These are phyloP conservation scores for Gandaritis pyraliata DNA, from an alignment of 2,888 invertebrate genomes.

Conservation along the genomic window DNA sequence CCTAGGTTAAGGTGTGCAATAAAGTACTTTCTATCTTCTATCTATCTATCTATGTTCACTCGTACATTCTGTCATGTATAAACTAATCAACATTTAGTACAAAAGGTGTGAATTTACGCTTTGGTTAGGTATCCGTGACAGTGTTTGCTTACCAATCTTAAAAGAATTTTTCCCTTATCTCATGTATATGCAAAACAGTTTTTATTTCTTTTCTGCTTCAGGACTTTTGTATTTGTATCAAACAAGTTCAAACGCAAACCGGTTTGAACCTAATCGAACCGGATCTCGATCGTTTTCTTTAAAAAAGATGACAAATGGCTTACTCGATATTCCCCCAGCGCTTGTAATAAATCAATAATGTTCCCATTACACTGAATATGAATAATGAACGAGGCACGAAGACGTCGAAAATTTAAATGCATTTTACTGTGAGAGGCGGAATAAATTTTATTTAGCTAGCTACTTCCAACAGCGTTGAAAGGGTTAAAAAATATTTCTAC, in stretches of 20 bases:
- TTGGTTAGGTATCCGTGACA: no score
- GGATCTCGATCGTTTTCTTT: constrained; percentile 25
- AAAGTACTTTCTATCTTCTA: no score
- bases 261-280: constrained; percentile 21
- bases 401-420: constrained; percentile 40
- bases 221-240: not conserved
- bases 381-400: constrained; percentile 52
- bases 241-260: constrained; percentile 8
- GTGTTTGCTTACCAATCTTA: no score
- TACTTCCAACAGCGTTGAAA: not conserved
- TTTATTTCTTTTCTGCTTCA: not conserved
- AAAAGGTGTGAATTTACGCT: no score
- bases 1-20: no score
- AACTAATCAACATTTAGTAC: no score
- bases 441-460: not conserved
- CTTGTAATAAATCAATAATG: constrained; percentile 60
- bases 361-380: constrained; percentile 55
- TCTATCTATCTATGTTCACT: no score
- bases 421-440: constrained; percentile 18
- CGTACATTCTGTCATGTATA: no score
- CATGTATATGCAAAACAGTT: no score
- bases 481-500: not conserved
- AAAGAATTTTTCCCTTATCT: no score
- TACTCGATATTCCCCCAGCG: constrained; percentile 55
- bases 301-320: constrained; percentile 57